These are phyloP conservation scores for Anoplopoma fimbria DNA, from an alignment of 2,113 vertebrate species.

Conservation along the genomic window DNA sequence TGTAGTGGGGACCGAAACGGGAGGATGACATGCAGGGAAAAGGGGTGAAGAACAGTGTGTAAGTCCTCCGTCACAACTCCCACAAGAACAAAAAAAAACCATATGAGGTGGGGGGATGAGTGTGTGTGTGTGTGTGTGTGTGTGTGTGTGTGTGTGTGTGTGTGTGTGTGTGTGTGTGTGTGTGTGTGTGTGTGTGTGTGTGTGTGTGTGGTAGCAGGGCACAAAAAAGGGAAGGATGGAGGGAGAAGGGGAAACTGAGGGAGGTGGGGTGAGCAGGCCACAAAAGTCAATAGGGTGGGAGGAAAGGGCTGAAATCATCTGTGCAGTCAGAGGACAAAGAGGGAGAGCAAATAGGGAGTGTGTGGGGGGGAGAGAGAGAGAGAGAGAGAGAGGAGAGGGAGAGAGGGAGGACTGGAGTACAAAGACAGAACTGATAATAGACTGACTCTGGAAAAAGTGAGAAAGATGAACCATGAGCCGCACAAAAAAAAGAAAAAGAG, in stretches of 20 bases:
- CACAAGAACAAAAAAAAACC: slow-evolving; percentile 44
- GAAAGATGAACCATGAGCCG: slow-evolving; percentile 46
- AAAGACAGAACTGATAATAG: slow-evolving; percentile 69
- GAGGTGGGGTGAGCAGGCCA: slow-evolving; percentile 64
- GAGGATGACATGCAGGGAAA: slow-evolving; percentile 20
- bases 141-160: too few species aligned
- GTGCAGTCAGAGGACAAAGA: slow-evolving; percentile 72
- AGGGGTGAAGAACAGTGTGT: slow-evolving; percentile 31
- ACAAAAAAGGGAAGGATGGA: slow-evolving; percentile 59
- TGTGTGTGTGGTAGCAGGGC: slow-evolving; percentile 16
- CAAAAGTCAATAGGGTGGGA: slow-evolving; percentile 75
- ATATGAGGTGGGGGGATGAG: background rate
- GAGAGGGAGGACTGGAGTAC: slow-evolving; percentile 44
- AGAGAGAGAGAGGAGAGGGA: slow-evolving; percentile 38
- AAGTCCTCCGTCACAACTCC: slow-evolving; percentile 48
- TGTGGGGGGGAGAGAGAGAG: slow-evolving; percentile 38
- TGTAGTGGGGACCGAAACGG: slow-evolving; percentile 24
- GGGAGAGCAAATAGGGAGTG: slow-evolving; percentile 56
- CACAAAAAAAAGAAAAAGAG: slow-evolving; percentile 1
- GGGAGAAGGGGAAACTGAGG: slow-evolving; percentile 51
- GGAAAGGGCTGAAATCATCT: slow-evolving; percentile 76
- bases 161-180: too few species aligned
- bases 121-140: too few species aligned
- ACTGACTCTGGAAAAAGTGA: slow-evolving; percentile 58
- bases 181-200: too few species aligned